These are phyloP conservation scores for Folsomia manolachei DNA, from an alignment of 2,888 invertebrate species.

Conservation along the genomic window DNA sequence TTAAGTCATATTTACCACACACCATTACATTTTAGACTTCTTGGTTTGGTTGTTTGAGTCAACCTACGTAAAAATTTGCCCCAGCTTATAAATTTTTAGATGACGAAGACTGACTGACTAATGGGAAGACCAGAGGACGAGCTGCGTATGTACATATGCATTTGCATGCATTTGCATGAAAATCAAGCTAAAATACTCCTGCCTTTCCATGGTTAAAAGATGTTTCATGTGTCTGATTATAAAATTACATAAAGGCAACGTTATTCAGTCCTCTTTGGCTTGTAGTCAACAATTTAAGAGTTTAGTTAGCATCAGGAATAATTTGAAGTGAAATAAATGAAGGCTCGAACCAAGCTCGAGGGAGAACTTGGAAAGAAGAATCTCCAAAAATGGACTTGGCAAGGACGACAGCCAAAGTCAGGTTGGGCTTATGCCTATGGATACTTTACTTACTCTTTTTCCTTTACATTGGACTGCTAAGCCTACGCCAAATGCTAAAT, in stretches of 20 bases:
- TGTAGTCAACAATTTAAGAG: no score
- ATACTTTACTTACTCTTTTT: not conserved
- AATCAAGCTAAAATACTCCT: not conserved
- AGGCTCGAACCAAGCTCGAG: constrained; percentile 34
- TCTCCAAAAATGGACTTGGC: constrained; percentile 44
- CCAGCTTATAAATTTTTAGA: not conserved
- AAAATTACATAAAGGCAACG: not conserved
- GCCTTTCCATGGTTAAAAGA: no score
- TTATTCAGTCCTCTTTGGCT: no score
- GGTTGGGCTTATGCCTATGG: not conserved
- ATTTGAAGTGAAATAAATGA: constrained; percentile 22
- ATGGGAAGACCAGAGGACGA: not conserved
- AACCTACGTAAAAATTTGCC: not conserved
- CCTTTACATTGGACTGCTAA: not conserved
- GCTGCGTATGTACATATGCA: not conserved
- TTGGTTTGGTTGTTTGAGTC: not conserved
- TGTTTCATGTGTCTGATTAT: not conserved
- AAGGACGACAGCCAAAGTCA: constrained; percentile 37
- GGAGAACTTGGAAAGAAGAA: constrained; percentile 45
- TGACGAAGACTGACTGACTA: not conserved
- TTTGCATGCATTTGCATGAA: not conserved
- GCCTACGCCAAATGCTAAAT: not conserved
- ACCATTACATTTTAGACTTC: not conserved
- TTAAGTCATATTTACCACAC: not conserved
- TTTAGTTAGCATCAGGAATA: not conserved